Base-by-base conservation (phyloP, 2,888 invertebrate genomes). In the Cheilosia urbana region DNA sequence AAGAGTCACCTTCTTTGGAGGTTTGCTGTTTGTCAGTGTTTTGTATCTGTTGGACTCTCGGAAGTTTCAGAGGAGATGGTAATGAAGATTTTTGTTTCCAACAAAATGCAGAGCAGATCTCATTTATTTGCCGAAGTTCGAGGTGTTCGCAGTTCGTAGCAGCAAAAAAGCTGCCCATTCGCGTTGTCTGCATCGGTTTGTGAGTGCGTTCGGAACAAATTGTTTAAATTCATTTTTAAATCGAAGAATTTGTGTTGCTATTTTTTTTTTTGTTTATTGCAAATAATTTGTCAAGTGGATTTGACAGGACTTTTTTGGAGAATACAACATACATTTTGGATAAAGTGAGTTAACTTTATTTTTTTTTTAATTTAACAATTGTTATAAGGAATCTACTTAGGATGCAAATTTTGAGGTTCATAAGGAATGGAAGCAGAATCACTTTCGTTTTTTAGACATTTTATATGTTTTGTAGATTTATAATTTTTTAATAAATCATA, bases 71-170 rank as follows among this genome's bases (percentile, higher is more conserved):
- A 78, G 66, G 66, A 75, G 83, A 63, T 75, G 84, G 80, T 75
- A 69, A 75, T 84, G 65, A 76, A 75, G 89, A 88, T 90, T 90
- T 90, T 89, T 89, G 89, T 89, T 89, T 89, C 88, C 88, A 90
- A 89, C 91, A 89, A 90, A 91, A 90, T 90, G 90, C 89, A 89
- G 88, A 89, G 88, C 88, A 90, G 89, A 90, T 90, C 90, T 91
- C 92, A 91, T 91, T 91, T 91, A 91, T 91, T 90, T 89, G 90
- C 90, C 89, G 90, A 90, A 89, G 90, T 89, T 90, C 90, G 90
- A 90, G 90, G 90, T 90, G 91, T 90, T 88, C 91, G 88, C 90
- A 91, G 71, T 84, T 79, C 79, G 79, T 60, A 75, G 65, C 75
- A 63, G 73, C 80, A 60, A 72, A 27, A 42, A 6, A 55, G 34